Evolutionary conservation across 2,888 invertebrate species (phyloP).

Genomic region (Hipparchia semele): DNA sequence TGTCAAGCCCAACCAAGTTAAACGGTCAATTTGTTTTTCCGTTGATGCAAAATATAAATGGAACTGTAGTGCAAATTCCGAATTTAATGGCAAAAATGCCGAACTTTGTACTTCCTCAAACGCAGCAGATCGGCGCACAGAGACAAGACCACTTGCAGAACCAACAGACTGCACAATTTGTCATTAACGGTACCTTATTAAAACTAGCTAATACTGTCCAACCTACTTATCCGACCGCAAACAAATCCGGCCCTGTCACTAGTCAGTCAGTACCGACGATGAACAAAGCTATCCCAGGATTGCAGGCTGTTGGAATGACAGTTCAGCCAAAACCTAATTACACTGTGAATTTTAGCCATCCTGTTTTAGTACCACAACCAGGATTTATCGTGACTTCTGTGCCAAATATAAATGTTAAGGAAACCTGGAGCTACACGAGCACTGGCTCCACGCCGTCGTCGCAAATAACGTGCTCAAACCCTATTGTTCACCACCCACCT

Average conservation of each 20-base stretch:
- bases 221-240: constrained; percentile 61
- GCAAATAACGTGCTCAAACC: constrained; percentile 65
- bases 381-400: constrained; percentile 80
- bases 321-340: constrained; percentile 79
- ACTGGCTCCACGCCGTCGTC: constrained; percentile 60
- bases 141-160: constrained; percentile 72
- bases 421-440: constrained; percentile 73
- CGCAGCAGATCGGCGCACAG: constrained; percentile 62
- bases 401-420: constrained; percentile 79
- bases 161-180: constrained; percentile 74
- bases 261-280: constrained; percentile 68
- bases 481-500: constrained; percentile 68
- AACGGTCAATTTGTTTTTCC: constrained; percentile 84
- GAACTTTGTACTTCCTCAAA: constrained; percentile 77
- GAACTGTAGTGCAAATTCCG: constrained; percentile 84
- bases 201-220: constrained; percentile 73
- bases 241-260: constrained; percentile 65
- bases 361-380: constrained; percentile 74
- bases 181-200: constrained; percentile 78
- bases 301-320: constrained; percentile 75
- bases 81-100: constrained; percentile 83
- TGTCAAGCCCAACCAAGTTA: constrained; percentile 75
- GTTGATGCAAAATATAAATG: constrained; percentile 83
- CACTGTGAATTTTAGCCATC: constrained; percentile 79
- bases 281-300: constrained; percentile 75